Evolutionary conservation across 1,140 invertebrate genomes (phyloP).

Genomic region (Helicoverpa zea): DNA sequence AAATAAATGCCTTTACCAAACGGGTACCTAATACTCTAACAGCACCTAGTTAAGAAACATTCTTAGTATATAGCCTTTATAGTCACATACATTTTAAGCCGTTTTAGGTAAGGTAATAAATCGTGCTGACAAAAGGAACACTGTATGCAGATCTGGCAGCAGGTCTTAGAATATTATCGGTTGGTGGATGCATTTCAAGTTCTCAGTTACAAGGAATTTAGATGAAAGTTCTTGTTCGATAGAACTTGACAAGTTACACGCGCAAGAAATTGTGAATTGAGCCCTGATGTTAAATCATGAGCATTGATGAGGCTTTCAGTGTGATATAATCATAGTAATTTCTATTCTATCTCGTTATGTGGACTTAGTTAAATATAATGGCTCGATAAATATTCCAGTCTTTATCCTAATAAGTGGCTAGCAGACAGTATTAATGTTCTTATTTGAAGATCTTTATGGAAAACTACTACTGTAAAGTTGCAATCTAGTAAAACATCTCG

Average conservation of each 20-base stretch:
- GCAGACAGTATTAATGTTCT: neutral
- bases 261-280: no score
- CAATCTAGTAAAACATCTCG: slow-evolving; percentile 5
- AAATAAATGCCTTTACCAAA: no score
- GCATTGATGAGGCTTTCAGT: no score
- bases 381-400: no score
- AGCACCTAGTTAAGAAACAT: no score
- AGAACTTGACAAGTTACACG: neutral
- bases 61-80: neutral
- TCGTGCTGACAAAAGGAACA: neutral
- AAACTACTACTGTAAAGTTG: slow-evolving; percentile 17
- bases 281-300: no score
- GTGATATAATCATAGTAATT: no score
- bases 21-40: no score
- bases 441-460: neutral
- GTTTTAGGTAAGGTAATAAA: neutral
- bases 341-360: no score
- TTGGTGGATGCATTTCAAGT: neutral
- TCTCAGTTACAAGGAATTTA: neutral
- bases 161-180: neutral
- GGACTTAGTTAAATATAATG: no score
- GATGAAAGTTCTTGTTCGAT: neutral
- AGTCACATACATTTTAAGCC: neutral
- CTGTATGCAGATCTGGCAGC: neutral
- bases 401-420: no score